Conservation (phyloP, 1,140 invertebrate genomes). For the Chymomyza costata region DNA sequence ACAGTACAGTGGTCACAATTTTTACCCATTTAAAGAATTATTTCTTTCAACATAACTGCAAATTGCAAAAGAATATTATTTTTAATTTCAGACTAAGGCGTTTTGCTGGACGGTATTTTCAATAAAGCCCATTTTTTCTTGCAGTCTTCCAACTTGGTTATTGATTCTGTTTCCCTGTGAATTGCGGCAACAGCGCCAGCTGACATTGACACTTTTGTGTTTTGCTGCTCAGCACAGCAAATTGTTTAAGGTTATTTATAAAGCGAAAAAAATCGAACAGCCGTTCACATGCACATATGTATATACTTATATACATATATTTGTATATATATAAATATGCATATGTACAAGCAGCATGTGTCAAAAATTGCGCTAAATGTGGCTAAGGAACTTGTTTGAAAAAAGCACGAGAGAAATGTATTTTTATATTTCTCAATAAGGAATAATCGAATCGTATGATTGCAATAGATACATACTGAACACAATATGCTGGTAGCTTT, state of each 20-base stretch:
- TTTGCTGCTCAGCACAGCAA: constrained; percentile 45
- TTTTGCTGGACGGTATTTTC: constrained; percentile 20
- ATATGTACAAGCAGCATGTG: neutral
- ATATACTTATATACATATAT: constrained; percentile 9
- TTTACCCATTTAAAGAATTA: too few species aligned
- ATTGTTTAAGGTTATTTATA: constrained; percentile 67
- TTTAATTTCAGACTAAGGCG: too few species aligned
- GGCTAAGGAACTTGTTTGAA: too few species aligned
- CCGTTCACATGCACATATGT: constrained; percentile 4
- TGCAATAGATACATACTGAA: too few species aligned
- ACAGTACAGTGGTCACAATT: too few species aligned
- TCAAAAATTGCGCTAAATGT: too few species aligned
- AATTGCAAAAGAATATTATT: too few species aligned
- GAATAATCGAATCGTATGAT: too few species aligned
- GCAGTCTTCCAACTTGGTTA: constrained; percentile 6
- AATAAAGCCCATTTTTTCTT: constrained; percentile 45
- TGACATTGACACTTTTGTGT: constrained; percentile 70
- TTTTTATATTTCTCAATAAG: too few species aligned
- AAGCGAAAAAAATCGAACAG: constrained; percentile 33
- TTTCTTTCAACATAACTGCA: too few species aligned
- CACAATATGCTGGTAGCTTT: too few species aligned
- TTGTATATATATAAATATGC: neutral
- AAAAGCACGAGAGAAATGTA: too few species aligned
- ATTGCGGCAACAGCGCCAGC: constrained; percentile 39
- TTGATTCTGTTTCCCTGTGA: constrained; percentile 25